These are phyloP conservation scores for Clupea harengus DNA, from an alignment of 2,113 vertebrate genomes.

Conservation along the genomic window DNA sequence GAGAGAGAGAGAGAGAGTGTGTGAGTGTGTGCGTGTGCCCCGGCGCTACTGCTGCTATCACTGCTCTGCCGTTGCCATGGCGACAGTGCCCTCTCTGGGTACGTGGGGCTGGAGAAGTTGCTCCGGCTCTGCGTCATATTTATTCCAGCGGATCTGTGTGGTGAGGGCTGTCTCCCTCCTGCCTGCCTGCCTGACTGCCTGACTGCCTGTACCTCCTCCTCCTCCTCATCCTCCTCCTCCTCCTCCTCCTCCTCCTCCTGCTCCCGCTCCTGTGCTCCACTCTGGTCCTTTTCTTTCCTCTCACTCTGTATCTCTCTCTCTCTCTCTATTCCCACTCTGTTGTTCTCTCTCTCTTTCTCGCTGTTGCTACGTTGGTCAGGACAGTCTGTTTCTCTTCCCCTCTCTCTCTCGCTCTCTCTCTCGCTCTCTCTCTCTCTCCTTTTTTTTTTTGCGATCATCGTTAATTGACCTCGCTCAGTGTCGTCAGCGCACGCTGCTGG, in stretches of 20 bases:
- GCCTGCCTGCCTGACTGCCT: conserved; percentile 33
- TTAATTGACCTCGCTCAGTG: conserved; percentile 51
- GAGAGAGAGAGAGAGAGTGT: conserved; percentile 35
- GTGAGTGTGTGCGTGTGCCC: conserved; percentile 35
- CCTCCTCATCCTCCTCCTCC: conserved; percentile 16
- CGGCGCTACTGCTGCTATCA: not conserved
- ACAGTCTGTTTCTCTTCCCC: conserved; percentile 45
- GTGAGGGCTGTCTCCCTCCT: conserved; percentile 54
- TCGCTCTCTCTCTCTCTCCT: not conserved
- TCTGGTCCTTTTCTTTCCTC: conserved; percentile 55
- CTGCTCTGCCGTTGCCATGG: conserved; percentile 77
- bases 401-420: not conserved
- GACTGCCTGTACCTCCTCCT: conserved; percentile 35
- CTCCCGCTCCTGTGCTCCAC: conserved; percentile 64
- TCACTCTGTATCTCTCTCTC: conserved; percentile 60
- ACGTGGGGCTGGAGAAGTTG: conserved; percentile 72
- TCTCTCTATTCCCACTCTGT: conserved; percentile 57
- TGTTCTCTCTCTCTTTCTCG: conserved; percentile 59
- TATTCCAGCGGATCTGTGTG: conserved; percentile 71
- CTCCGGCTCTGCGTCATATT: conserved; percentile 79
- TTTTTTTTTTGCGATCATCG: not conserved
- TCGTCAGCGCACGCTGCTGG: conserved; percentile 31
- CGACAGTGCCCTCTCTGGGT: conserved; percentile 75
- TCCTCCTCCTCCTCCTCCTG: conserved; percentile 50
- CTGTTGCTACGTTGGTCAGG: conserved; percentile 44